These are phyloP conservation scores for Scolopax rusticola DNA, from an alignment of 2,797 vertebrate genomes.

Conservation along the genomic window DNA sequence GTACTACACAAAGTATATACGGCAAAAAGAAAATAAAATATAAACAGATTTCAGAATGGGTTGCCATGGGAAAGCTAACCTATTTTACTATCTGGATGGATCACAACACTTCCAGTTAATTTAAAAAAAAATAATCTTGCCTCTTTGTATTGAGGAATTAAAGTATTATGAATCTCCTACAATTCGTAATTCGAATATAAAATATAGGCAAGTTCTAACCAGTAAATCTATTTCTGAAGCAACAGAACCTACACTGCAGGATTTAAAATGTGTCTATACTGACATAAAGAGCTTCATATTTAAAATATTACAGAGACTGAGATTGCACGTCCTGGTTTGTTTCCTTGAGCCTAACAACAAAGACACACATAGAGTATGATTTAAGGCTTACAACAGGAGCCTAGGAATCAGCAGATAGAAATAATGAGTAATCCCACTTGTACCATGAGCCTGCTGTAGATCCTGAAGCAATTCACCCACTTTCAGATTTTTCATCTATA, in stretches of 20 bases:
- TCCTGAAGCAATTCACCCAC: background rate
- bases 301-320: background rate
- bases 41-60: conserved; percentile 44
- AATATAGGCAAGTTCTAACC: background rate
- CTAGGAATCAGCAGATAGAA: background rate
- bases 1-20: background rate
- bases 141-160: background rate
- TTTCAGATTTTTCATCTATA: background rate
- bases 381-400: background rate
- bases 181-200: background rate
- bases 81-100: background rate
- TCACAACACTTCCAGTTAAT: background rate
- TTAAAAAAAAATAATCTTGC: background rate
- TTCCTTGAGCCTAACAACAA: background rate
- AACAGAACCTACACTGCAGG: background rate
- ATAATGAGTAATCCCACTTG: background rate
- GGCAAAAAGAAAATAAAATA: background rate
- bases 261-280: background rate
- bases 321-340: background rate
- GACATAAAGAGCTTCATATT: background rate
- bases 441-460: background rate
- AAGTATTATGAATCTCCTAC: background rate
- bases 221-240: conserved; percentile 4
- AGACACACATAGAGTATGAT: background rate
- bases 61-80: conserved; percentile 13